Conservation (phyloP, 2,888 invertebrate genomes). For the Glyphotaelius pellucidus region DNA sequence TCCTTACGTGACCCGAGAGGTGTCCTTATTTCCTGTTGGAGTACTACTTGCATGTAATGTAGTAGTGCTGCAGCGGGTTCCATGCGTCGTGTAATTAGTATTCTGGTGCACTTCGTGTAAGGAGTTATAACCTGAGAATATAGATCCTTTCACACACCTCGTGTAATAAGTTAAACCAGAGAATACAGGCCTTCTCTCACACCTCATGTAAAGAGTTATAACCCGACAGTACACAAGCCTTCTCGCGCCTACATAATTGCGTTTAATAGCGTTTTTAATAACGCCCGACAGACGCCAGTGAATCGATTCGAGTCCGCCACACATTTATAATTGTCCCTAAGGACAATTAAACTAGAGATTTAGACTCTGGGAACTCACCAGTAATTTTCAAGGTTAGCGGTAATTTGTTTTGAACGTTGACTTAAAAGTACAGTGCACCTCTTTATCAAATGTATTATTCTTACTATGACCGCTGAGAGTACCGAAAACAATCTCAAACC, state of each 20-base stretch:
- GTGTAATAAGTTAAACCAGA: neutral
- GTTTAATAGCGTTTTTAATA: neutral
- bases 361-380: neutral
- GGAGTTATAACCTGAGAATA: neutral
- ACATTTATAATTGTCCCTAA: neutral
- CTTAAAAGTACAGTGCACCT: neutral
- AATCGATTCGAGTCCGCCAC: slow-evolving; percentile 7
- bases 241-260: slow-evolving; percentile 47
- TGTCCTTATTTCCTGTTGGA: slow-evolving; percentile 58
- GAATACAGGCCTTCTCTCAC: neutral
- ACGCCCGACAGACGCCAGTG: slow-evolving; percentile 41
- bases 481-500: neutral
- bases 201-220: neutral
- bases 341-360: neutral
- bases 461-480: neutral
- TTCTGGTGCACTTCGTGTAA: neutral
- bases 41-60: neutral
- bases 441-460: neutral
- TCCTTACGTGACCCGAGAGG: slow-evolving; percentile 54
- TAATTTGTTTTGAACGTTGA: neutral
- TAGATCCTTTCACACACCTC: neutral
- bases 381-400: neutral
- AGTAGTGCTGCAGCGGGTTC: neutral
- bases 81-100: slow-evolving; percentile 21
- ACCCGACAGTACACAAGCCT: neutral